Conservation (phyloP, 2,888 invertebrate genomes). For the Melanostoma scalare region DNA sequence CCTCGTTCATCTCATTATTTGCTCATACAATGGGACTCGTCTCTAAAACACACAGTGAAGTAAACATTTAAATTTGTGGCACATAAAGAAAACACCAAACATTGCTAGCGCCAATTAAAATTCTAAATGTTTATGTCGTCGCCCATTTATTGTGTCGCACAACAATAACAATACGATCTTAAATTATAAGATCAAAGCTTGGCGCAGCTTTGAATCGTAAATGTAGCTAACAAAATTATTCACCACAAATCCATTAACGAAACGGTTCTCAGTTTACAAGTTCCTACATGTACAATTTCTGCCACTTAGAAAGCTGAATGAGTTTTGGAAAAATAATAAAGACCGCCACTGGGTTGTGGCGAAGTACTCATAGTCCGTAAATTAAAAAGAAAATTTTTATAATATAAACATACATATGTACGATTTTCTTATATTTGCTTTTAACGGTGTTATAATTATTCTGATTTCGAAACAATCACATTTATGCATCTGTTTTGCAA, state of each 20-base stretch:
- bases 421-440: too few species aligned
- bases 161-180: constrained; percentile 1
- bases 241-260: constrained; percentile 32
- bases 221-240: constrained; percentile 36
- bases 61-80: constrained; percentile 43
- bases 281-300: too few species aligned
- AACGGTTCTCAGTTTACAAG: constrained; percentile 1
- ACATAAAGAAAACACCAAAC: constrained; percentile 13
- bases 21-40: neutral
- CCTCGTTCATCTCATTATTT: constrained; percentile 14
- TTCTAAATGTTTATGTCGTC: neutral
- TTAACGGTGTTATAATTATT: too few species aligned
- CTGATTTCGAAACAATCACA: too few species aligned
- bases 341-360: too few species aligned
- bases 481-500: too few species aligned
- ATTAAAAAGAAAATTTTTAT: too few species aligned
- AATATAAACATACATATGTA: too few species aligned
- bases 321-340: neutral
- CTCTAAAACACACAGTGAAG: constrained; percentile 17
- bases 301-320: constrained; percentile 3
- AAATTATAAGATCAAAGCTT: constrained; percentile 8
- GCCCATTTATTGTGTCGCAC: neutral
- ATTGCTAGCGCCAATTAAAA: constrained; percentile 20
- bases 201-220: constrained; percentile 20
- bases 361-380: too few species aligned